phyloP scores from a whole-genome alignment of 2,797 vertebrate genomes.

The Fistularia tabacaria region DNA sequence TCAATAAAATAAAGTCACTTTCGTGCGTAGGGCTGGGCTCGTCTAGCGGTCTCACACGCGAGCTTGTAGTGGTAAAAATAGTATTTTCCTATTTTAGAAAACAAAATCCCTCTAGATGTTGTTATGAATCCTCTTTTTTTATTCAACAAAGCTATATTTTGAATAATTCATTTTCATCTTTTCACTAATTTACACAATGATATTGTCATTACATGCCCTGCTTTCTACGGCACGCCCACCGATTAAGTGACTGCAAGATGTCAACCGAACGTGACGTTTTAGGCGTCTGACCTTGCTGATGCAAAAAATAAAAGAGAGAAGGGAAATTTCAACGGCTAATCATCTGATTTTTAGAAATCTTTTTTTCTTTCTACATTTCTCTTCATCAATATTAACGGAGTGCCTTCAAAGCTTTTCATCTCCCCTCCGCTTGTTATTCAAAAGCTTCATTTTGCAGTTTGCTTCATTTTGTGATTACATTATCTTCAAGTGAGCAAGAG shows the following conservation, averaged over 20 bases:
- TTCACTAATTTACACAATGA: constrained; percentile 14
- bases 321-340: constrained; percentile 54
- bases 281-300: constrained; percentile 55
- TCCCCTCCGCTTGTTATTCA: constrained; percentile 28
- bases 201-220: constrained; percentile 18
- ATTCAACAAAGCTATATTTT: constrained; percentile 5
- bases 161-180: constrained; percentile 11
- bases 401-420: constrained; percentile 54
- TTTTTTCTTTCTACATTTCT: constrained; percentile 20
- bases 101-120: constrained; percentile 15
- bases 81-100: constrained; percentile 22
- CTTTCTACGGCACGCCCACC: constrained; percentile 26
- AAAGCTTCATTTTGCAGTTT: constrained; percentile 42
- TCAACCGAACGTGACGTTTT: constrained; percentile 40
- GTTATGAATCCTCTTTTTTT: constrained; percentile 4
- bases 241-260: constrained; percentile 42
- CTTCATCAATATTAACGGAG: constrained; percentile 58
- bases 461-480: constrained; percentile 49
- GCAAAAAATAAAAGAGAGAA: constrained; percentile 62
- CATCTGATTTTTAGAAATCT: constrained; percentile 25
- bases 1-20: constrained; percentile 8
- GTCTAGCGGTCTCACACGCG: constrained; percentile 7
- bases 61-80: not conserved
- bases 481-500: constrained; percentile 33
- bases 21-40: constrained; percentile 31